These are phyloP conservation scores for Elephas maximus DNA, from an alignment of 2,113 vertebrate species.

Conservation along the genomic window DNA sequence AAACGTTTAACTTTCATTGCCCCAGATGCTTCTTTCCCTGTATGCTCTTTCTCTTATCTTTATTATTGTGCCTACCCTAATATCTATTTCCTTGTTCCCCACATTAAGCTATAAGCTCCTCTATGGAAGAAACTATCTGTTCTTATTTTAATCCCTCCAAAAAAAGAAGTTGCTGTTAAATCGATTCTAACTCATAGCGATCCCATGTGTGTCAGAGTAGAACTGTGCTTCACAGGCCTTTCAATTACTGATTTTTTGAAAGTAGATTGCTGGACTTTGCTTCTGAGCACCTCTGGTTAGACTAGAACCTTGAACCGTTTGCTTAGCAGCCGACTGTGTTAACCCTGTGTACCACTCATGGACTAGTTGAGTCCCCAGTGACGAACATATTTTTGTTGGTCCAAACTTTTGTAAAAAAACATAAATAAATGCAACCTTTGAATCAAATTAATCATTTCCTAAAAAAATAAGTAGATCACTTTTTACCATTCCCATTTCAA, in stretches of 20 bases:
- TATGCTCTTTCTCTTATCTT: neutral
- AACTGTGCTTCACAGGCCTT: too few species aligned
- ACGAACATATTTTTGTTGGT: neutral
- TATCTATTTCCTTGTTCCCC: neutral
- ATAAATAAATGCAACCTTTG: neutral
- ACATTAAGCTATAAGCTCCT: neutral
- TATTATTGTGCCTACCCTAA: neutral
- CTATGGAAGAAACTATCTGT: neutral
- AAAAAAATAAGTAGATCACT: neutral
- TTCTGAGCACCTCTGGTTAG: neutral
- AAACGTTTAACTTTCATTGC: neutral
- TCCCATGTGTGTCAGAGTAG: too few species aligned
- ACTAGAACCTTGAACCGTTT: neutral
- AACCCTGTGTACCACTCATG: neutral
- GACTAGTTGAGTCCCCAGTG: neutral
- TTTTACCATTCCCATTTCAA: neutral
- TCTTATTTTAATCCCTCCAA: neutral
- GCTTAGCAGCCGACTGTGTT: neutral
- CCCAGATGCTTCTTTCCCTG: neutral
- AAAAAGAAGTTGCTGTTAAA: neutral
- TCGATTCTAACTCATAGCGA: neutral
- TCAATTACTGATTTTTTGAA: too few species aligned
- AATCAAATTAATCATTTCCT: neutral
- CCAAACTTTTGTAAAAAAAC: slow-evolving; percentile 43
- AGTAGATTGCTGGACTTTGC: neutral